Conservation (phyloP, 2,888 invertebrate species). For the Antitype chi region DNA sequence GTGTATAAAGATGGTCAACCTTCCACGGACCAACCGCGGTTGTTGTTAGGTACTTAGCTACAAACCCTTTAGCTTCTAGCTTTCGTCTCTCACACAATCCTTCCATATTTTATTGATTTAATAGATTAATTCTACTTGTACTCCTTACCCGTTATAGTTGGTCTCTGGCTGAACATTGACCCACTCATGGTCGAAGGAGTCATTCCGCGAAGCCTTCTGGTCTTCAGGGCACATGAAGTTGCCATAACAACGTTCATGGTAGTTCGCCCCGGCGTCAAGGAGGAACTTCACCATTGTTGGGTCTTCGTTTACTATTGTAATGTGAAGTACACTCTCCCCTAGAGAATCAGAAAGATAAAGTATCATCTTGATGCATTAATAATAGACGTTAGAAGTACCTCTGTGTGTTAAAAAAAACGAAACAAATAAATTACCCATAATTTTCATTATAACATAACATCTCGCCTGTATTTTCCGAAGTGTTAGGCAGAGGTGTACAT, state of each 20-base stretch:
- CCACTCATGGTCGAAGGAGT: conserved; percentile 97
- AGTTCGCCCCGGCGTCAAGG: conserved; percentile 97
- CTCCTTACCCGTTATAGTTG: conserved; percentile 92
- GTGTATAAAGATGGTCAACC: no score
- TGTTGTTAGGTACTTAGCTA: no score
- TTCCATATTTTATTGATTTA: background rate
- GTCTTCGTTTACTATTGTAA: conserved; percentile 99
- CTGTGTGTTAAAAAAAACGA: no score
- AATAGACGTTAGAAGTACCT: no score
- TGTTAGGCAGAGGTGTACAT: no score
- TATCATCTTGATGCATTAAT: background rate
- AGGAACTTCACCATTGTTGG: conserved; percentile 99
- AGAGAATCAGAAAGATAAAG: background rate
- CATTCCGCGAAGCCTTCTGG: conserved; percentile 97
- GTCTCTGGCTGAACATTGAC: conserved; percentile 95
- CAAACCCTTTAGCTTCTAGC: no score
- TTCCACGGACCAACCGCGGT: no score
- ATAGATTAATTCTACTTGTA: background rate
- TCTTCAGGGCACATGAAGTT: conserved; percentile 99
- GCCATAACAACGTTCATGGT: conserved; percentile 98
- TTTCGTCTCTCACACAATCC: no score
- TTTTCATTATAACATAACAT: no score
- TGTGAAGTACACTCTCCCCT: conserved; percentile 98
- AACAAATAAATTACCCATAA: no score
- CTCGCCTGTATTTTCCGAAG: no score